phyloP scores from a whole-genome alignment of 2,797 vertebrate species.

The Sebastes aleutianus region DNA sequence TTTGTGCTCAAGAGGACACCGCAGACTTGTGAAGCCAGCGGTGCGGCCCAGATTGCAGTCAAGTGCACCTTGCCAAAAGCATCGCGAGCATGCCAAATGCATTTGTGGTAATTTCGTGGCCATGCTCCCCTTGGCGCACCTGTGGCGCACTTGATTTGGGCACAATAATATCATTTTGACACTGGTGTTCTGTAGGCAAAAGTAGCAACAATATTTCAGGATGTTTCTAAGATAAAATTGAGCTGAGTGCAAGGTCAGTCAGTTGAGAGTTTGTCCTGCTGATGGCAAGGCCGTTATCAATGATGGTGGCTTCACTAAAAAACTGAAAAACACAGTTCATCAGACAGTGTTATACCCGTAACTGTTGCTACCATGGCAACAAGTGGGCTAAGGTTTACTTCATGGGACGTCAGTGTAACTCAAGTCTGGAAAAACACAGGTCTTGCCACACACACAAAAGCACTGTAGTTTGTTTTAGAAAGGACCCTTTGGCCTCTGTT shows the following conservation, averaged over 20 bases:
- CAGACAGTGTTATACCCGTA: background rate
- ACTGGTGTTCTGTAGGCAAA: background rate
- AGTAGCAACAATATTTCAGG: background rate
- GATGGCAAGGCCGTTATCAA: background rate
- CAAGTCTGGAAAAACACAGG: conserved; percentile 37
- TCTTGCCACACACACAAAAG: conserved; percentile 40
- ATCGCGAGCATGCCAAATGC: too few species aligned
- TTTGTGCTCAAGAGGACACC: background rate
- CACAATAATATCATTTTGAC: background rate
- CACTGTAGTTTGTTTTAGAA: conserved; percentile 55
- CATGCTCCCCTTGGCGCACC: background rate
- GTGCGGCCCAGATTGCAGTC: too few species aligned
- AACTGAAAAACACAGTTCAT: background rate
- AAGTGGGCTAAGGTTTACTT: conserved; percentile 33
- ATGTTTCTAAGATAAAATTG: background rate
- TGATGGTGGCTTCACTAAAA: background rate
- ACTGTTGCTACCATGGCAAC: conserved; percentile 45
- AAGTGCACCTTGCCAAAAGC: too few species aligned
- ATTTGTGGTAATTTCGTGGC: background rate
- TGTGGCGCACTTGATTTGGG: too few species aligned
- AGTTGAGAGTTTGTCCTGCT: background rate
- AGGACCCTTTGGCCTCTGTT: conserved; percentile 54
- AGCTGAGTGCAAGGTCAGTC: background rate
- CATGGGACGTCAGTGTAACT: conserved; percentile 48
- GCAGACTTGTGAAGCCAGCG: too few species aligned